Conservation (phyloP, 2,797 vertebrate species). For the Galago senegalensis region DNA sequence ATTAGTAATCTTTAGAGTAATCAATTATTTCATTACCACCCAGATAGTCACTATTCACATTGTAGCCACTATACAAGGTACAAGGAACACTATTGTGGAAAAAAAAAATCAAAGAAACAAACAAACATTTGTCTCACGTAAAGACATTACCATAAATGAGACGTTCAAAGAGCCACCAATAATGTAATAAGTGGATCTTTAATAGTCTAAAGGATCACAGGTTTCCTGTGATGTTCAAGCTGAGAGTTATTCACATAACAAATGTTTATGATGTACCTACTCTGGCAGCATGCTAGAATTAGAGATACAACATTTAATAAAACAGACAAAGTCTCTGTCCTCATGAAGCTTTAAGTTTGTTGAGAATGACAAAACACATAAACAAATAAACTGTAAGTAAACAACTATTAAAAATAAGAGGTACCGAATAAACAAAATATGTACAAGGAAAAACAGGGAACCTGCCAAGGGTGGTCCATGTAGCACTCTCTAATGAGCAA, state of each 20-base stretch:
- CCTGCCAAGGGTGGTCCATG: rapidly evolving
- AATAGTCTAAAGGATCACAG: background rate
- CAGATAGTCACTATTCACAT: background rate
- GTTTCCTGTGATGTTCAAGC: background rate
- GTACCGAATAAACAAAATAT: background rate
- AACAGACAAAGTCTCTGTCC: background rate
- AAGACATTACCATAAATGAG: background rate
- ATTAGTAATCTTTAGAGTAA: background rate
- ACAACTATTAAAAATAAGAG: background rate
- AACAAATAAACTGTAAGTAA: background rate
- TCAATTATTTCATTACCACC: background rate
- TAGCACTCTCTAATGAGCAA: background rate
- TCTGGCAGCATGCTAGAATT: background rate
- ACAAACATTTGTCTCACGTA: background rate
- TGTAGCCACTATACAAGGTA: background rate
- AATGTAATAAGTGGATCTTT: background rate
- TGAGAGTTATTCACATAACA: background rate
- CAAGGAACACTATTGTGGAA: background rate
- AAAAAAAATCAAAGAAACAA: background rate
- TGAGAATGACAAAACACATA: background rate
- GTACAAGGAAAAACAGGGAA: background rate
- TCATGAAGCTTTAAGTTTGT: background rate
- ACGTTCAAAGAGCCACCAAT: background rate
- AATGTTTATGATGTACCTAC: background rate
- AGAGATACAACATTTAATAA: background rate